Conservation (phyloP, 2,797 vertebrate species). For the Merluccius polli region DNA sequence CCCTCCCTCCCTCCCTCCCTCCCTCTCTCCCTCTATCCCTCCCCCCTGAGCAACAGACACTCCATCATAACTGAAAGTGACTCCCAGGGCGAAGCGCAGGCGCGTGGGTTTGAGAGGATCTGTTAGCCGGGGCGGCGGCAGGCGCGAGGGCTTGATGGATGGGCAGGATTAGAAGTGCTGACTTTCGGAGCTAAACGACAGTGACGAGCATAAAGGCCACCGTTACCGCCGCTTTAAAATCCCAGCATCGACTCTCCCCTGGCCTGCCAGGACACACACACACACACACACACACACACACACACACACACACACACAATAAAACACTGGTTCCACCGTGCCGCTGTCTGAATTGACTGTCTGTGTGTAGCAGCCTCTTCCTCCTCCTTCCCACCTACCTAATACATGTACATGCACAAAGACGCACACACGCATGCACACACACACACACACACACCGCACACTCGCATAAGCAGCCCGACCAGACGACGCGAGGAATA, state of each 20-base stretch:
- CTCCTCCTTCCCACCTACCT: neutral
- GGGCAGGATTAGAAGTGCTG: slow-evolving; percentile 67
- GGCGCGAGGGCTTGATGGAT: slow-evolving; percentile 75
- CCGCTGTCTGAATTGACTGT: neutral
- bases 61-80: slow-evolving; percentile 70
- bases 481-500: neutral
- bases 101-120: slow-evolving; percentile 67
- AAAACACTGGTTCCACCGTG: neutral
- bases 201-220: slow-evolving; percentile 76
- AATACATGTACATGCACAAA: neutral
- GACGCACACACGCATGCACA: neutral
- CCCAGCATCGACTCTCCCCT: slow-evolving; percentile 9
- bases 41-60: neutral
- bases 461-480: too few relatives aligned
- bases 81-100: slow-evolving; percentile 67
- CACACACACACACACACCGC: neutral
- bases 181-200: slow-evolving; percentile 75
- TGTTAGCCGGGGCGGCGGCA: slow-evolving; percentile 62
- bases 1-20: neutral
- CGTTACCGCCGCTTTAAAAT: slow-evolving; percentile 72
- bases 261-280: slow-evolving; percentile 22
- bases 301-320: neutral
- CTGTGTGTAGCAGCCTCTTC: neutral
- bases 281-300: slow-evolving; percentile 18
- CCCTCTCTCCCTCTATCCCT: too few relatives aligned